Percentiles rank a stretch among this genome's conserved stretches.
phyloP scores from a whole-genome alignment of 2,797 vertebrate genomes.

The Salmo trutta region DNA sequence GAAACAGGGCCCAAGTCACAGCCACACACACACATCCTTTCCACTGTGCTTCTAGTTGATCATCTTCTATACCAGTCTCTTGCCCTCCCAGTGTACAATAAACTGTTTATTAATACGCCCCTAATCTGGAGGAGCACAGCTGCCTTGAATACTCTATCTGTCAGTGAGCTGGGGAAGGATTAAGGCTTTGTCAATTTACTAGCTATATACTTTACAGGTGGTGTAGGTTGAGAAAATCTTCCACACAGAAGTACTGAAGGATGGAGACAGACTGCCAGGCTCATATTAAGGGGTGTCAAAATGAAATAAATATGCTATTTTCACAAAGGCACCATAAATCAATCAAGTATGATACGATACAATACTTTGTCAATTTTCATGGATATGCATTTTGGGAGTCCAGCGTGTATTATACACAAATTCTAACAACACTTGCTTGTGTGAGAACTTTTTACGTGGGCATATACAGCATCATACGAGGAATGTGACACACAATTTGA shows the following conservation, averaged over 20 bases:
- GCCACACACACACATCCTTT: no score
- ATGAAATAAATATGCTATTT: no score
- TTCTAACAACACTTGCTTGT: no score
- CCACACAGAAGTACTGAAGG: neutral
- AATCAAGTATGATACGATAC: no score
- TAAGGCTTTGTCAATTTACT: neutral
- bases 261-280: neutral
- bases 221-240: neutral
- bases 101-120: neutral
- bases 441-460: no score
- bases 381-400: no score
- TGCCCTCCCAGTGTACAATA: neutral
- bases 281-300: neutral
- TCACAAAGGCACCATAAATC: no score
- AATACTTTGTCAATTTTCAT: no score
- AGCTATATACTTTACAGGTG: neutral
- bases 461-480: constrained; percentile 2
- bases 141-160: neutral
- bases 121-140: neutral
- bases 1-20: no score
- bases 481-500: neutral
- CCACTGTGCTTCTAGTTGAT: neutral
- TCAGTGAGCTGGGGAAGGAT: neutral
- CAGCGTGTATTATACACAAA: no score
- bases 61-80: neutral